phyloP scores from a whole-genome alignment of 2,797 vertebrate species.

The Argentina silus region DNA sequence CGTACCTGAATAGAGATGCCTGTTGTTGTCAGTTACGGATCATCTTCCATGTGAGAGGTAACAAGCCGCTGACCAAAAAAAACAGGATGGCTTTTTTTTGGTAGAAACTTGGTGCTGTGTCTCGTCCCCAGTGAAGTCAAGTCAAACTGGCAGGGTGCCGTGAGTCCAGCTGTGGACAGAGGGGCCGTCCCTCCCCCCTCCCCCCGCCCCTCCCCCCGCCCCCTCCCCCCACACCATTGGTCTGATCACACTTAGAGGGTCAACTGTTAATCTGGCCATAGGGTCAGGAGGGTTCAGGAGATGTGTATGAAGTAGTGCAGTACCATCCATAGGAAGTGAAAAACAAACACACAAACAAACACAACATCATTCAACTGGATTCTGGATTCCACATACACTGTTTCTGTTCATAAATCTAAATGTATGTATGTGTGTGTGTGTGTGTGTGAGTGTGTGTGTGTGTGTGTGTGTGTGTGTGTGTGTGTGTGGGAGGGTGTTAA shows the following conservation, averaged over 20 bases:
- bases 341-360: not conserved
- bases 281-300: not conserved
- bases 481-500: not conserved
- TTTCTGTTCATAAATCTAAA: not conserved
- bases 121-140: conserved; percentile 5
- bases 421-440: not conserved
- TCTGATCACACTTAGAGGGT: conserved; percentile 7
- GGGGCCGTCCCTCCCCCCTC: not conserved
- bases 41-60: conserved; percentile 4
- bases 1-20: conserved; percentile 3
- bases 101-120: not conserved
- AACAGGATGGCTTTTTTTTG: not conserved
- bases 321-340: not conserved
- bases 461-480: not conserved
- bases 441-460: not conserved
- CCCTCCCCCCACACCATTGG: not conserved
- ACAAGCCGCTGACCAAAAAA: not conserved
- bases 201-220: not conserved
- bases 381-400: not conserved
- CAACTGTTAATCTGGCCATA: not conserved
- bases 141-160: not conserved
- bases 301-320: not conserved
- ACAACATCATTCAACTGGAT: not conserved
- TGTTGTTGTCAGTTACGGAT: conserved; percentile 3
- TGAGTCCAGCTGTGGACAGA: not conserved